Conservation (phyloP, 2,888 invertebrate species). For the Parnassius apollo region DNA sequence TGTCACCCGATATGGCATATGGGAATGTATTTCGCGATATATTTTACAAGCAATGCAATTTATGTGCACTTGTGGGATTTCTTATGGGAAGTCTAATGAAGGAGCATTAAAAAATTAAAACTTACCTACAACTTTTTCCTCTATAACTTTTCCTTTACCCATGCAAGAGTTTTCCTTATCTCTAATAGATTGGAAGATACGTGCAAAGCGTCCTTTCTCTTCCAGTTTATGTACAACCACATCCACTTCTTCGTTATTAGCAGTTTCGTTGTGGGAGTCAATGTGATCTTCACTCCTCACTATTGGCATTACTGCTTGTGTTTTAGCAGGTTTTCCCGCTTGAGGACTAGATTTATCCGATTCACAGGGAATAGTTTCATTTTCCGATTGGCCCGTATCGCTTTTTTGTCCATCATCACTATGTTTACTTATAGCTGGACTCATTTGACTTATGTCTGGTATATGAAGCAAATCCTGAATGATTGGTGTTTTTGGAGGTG, state of each 20-base stretch:
- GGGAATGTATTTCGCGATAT: no score
- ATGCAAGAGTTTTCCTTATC: constrained; percentile 75
- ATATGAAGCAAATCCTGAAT: constrained; percentile 65
- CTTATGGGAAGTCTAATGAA: neutral
- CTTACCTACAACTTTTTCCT: constrained; percentile 68
- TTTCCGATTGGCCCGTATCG: constrained; percentile 70
- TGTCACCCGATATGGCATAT: no score
- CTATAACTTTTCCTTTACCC: constrained; percentile 75
- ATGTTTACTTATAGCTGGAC: constrained; percentile 65
- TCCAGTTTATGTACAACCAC: constrained; percentile 62
- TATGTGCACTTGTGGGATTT: no score
- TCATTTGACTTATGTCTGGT: constrained; percentile 66
- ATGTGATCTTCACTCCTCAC: constrained; percentile 71
- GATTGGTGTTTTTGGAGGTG: constrained; percentile 71
- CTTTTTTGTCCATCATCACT: constrained; percentile 74
- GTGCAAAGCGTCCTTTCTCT: constrained; percentile 68
- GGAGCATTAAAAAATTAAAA: constrained; percentile 4
- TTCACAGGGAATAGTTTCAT: constrained; percentile 74
- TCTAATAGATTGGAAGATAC: constrained; percentile 67
- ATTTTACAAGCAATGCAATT: no score
- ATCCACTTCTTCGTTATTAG: constrained; percentile 55
- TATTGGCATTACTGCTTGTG: constrained; percentile 75
- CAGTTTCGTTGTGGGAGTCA: constrained; percentile 46
- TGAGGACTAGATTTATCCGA: constrained; percentile 76
- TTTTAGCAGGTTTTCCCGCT: constrained; percentile 63